Conservation (phyloP, 2,797 vertebrate genomes). For the Myripristis jacobus region DNA sequence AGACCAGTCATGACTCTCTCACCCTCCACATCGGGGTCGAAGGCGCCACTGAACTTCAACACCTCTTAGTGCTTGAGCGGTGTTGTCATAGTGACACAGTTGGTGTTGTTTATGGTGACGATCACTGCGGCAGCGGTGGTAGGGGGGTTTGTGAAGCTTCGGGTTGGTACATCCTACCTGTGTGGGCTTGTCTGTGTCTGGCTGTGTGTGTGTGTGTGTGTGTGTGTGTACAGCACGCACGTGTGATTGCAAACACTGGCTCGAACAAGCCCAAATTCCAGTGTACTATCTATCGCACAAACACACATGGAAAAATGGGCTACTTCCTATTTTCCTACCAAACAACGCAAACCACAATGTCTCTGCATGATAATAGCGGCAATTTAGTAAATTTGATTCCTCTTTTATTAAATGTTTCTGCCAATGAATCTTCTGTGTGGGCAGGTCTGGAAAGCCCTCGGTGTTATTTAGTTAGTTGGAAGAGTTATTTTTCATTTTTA, state of each 20-base stretch:
- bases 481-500: constrained; percentile 33
- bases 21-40: constrained; percentile 35
- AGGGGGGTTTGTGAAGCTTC: constrained; percentile 21
- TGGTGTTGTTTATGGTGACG: constrained; percentile 45
- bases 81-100: constrained; percentile 58
- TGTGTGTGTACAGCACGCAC: too few species aligned
- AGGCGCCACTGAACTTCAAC: constrained; percentile 43
- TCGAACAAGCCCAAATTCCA: constrained; percentile 67
- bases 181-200: constrained; percentile 50
- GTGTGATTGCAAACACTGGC: constrained; percentile 43
- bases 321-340: constrained; percentile 24
- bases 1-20: neutral
- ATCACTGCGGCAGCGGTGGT: constrained; percentile 1
- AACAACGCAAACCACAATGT: neutral
- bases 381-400: neutral
- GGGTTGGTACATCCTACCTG: constrained; percentile 42
- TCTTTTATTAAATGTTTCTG: neutral
- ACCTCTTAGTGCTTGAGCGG: constrained; percentile 42
- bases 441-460: constrained; percentile 1
- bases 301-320: constrained; percentile 22
- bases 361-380: neutral
- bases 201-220: too few species aligned
- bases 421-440: neutral
- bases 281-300: constrained; percentile 9
- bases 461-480: constrained; percentile 13